A percentile compares a stretch with the other conserved stretches of the same genome.
Evolutionary conservation across 2,888 invertebrate species (phyloP).

Genomic region (Mayetiola destructor): DNA sequence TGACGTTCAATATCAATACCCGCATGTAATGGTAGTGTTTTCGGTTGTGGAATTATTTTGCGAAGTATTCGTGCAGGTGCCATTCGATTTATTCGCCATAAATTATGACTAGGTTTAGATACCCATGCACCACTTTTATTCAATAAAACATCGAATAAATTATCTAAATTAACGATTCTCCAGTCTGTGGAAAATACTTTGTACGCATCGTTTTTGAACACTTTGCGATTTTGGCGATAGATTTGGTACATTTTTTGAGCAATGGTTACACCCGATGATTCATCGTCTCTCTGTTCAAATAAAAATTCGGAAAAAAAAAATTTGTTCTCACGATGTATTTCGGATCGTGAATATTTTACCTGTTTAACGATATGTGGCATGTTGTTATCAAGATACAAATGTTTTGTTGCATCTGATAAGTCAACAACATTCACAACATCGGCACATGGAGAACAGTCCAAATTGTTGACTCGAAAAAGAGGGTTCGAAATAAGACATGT

Average conservation of each 20-base stretch:
- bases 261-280: neutral
- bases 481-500: slow-evolving; percentile 73
- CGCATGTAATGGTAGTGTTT: slow-evolving; percentile 48
- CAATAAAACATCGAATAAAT: slow-evolving; percentile 29
- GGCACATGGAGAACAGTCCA: slow-evolving; percentile 76
- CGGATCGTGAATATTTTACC: neutral
- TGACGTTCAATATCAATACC: slow-evolving; percentile 66
- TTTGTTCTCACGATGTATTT: neutral
- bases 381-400: slow-evolving; percentile 22
- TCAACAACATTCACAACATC: slow-evolving; percentile 52
- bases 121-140: slow-evolving; percentile 24
- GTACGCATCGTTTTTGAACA: slow-evolving; percentile 48
- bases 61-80: slow-evolving; percentile 54
- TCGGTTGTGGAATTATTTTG: slow-evolving; percentile 55
- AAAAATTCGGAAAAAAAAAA: neutral
- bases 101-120: slow-evolving; percentile 25
- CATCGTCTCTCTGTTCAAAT: neutral
- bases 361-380: slow-evolving; percentile 39
- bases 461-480: slow-evolving; percentile 62
- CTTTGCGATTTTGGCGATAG: slow-evolving; percentile 32
- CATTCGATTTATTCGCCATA: slow-evolving; percentile 61
- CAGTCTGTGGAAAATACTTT: slow-evolving; percentile 36
- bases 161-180: slow-evolving; percentile 31
- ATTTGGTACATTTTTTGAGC: neutral
- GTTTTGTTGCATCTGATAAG: slow-evolving; percentile 36